Evolutionary conservation across 2,888 invertebrate species (phyloP).

Genomic region (Acanthococcus lagerstroemiae): DNA sequence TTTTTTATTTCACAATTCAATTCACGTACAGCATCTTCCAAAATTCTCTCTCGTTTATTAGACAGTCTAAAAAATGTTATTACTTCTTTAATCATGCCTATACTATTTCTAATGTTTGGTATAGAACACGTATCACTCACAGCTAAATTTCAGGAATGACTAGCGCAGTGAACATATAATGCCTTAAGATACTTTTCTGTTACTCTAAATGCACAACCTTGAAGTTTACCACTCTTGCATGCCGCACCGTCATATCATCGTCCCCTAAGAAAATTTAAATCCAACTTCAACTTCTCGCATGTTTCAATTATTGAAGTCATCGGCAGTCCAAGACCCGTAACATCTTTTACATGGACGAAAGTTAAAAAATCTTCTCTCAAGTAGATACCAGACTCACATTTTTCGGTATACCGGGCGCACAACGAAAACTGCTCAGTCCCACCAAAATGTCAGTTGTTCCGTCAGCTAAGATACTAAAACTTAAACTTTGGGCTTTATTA

Average conservation of each 20-base stretch:
- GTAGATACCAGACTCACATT: conserved; percentile 4
- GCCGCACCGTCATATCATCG: conserved; percentile 38
- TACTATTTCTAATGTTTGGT: neutral
- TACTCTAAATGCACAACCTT: conserved; percentile 34
- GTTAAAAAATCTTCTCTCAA: conserved; percentile 36
- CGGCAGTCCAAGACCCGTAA: conserved; percentile 24
- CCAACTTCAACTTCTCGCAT: conserved; percentile 33
- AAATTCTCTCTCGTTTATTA: conserved; percentile 1
- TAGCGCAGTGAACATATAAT: conserved; percentile 36
- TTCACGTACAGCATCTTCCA: neutral
- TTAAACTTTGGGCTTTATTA: conserved; percentile 37
- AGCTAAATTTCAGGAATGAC: conserved; percentile 38
- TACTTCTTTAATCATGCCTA: neutral
- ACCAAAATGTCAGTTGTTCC: conserved; percentile 38
- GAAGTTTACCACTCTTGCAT: conserved; percentile 36
- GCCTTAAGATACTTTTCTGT: neutral
- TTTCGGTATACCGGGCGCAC: conserved; percentile 36
- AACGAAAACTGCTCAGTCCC: conserved; percentile 38
- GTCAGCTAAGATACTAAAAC: conserved; percentile 39
- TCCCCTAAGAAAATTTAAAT: conserved; percentile 34
- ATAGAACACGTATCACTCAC: conserved; percentile 34
- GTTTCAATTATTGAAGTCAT: conserved; percentile 21
- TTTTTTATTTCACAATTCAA: conserved; percentile 18
- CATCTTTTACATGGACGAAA: conserved; percentile 36
- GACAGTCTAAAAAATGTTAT: conserved; percentile 3